These are phyloP conservation scores for Aquatica leii DNA, from an alignment of 2,888 invertebrate genomes.

Conservation along the genomic window DNA sequence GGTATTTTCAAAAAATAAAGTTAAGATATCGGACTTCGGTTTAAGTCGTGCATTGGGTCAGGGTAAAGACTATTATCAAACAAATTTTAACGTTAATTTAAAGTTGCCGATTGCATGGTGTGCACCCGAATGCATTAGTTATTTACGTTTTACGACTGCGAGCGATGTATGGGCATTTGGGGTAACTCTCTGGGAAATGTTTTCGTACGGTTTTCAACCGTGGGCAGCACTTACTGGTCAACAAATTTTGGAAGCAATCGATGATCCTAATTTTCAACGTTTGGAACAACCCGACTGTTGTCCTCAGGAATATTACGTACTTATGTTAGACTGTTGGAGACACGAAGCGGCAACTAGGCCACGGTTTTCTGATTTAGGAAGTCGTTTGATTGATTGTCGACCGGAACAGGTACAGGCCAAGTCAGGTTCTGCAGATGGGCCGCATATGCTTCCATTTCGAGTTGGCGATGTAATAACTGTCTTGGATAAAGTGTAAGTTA, in stretches of 20 bases:
- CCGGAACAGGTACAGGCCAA: slow-evolving; percentile 94
- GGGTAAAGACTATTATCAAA: slow-evolving; percentile 98
- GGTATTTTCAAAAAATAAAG: slow-evolving; percentile 94
- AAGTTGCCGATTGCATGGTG: slow-evolving; percentile 99
- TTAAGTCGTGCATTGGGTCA: slow-evolving; percentile 94
- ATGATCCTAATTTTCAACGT: slow-evolving; percentile 89
- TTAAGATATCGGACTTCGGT: slow-evolving; percentile 98
- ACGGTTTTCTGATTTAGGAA: slow-evolving; percentile 85
- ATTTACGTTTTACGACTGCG: slow-evolving; percentile 93
- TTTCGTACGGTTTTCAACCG: slow-evolving; percentile 97
- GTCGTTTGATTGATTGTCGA: slow-evolving; percentile 81
- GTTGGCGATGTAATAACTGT: slow-evolving; percentile 93
- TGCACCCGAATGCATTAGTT: slow-evolving; percentile 97
- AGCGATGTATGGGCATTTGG: slow-evolving; percentile 99
- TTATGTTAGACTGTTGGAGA: slow-evolving; percentile 97
- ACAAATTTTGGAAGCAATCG: slow-evolving; percentile 95
- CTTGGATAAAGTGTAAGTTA: slow-evolving; percentile 77
- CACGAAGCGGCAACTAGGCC: slow-evolving; percentile 90
- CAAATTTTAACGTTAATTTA: slow-evolving; percentile 96
- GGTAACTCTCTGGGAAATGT: slow-evolving; percentile 99
- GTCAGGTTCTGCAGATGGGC: slow-evolving; percentile 61
- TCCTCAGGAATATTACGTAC: slow-evolving; percentile 87
- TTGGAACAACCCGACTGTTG: slow-evolving; percentile 94
- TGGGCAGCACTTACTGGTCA: slow-evolving; percentile 92
- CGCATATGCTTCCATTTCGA: slow-evolving; percentile 80